Base-by-base conservation (phyloP, 2,113 vertebrate species). In the Podarcis raffonei region DNA sequence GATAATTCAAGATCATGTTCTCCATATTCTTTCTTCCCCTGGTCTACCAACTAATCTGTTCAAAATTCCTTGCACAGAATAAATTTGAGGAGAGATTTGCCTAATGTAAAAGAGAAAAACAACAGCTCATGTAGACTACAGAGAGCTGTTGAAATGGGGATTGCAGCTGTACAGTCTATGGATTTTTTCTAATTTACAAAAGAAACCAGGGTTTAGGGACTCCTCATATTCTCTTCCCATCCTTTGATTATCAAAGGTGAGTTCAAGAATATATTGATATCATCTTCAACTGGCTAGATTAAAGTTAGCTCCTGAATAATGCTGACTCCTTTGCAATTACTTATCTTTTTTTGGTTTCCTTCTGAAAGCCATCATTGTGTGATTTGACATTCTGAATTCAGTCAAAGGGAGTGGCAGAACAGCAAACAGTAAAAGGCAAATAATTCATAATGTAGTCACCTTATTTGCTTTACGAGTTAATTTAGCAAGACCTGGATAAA, bases 351-450 rank as follows among this genome's bases (percentile, higher is more conserved):
- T 11, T 71, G 9, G 48, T 27, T 81, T 53, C 86, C 85, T 65
- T 78, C 71, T 81, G 82, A 71, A 83, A 92, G 81, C 15, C 92
- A 83, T 89, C 92, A 22, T 20, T 39, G 93, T 96, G 89, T 91
- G 96, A 96, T 95, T 91, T 95, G 76, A 92, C 93, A 87, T 92
- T 89, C 89, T 22, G 68, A 39, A 62, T 90, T 82, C 91, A 81
- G 59, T 66, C 89, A 53, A 37, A 90, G 93, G 96, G 88, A 97
- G 96, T 8, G 90, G 83, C 20, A n/a, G 87, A 87, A 93, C 92
- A 94, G 83, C 92, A 98, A 98, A 97, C 94, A 97, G 59, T 13
- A 92, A 89, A 97, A 91, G 97, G 94, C 95, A 97, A 97, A 98
- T 95, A 97, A 93, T 6, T 74, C 87, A 32, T 1, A 0, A 2